Evolutionary conservation across 2,888 invertebrate species (phyloP), one percentile per base, ranked within the genome.

Genomic region (Philereme transversata): DNA sequence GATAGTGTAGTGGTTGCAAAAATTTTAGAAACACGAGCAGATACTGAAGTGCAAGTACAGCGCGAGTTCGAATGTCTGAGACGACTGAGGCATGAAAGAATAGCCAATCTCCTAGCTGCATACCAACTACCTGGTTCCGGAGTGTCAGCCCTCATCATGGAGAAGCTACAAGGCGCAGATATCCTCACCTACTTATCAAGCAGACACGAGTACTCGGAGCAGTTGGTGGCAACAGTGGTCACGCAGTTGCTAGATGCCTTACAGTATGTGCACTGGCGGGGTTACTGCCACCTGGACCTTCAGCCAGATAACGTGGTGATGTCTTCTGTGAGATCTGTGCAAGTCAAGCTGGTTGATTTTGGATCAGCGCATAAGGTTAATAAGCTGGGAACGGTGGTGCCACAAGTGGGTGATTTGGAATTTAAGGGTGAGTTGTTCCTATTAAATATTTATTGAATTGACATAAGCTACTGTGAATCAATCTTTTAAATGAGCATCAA

Each of bases 251-350:
- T 98, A 59, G 97, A 98, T 78, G 99, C 96, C 0, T 90, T 99
- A 0, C 98, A 99, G 86, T 99, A 98, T 85, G 91, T 99, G 45
- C 99, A 99, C 86, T 98, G 98, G 97, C 94, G 97, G 75, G 98
- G 98, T 4, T 95, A 95, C 71, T 96, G 97, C 72, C 97, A 98
- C 83, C 88, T 98, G 65, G 97, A 98, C 83, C 92, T 99, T 51
- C 97, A 99, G 84, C 99, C 99, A 0, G 98, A 98, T 81, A 99
- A 99, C 85, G 94, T 99, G 34, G 97, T 99, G 4, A 97, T 99
- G 96, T 95, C 96, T 1, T 96, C 96, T 0, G 96, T 97, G 10
- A 93, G 98, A 69, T 96, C 96, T 0, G 94, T 96, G 6, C 96
- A 97, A 84, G 94, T 99, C 3, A 99, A 99, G 86, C 88, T 99